These are phyloP conservation scores for Ramphastos sulfuratus DNA, from an alignment of 2,113 vertebrate genomes.

Conservation along the genomic window DNA sequence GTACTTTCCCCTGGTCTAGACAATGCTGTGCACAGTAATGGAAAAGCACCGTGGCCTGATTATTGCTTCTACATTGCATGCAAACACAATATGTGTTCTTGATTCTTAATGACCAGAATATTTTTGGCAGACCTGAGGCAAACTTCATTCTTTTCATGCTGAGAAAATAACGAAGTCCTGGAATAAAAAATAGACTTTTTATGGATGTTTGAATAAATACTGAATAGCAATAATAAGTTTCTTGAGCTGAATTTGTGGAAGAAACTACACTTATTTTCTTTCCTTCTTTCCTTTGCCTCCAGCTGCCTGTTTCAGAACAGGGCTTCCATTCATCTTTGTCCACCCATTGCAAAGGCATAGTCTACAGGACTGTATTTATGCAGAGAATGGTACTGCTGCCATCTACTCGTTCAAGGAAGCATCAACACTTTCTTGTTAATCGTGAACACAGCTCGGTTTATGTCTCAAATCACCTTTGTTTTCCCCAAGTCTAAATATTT, in stretches of 20 bases:
- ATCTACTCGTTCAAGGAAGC: slow-evolving; percentile 1
- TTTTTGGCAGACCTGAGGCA: slow-evolving; percentile 7
- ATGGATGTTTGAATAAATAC: not conserved
- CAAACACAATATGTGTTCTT: not conserved
- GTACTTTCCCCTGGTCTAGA: not conserved
- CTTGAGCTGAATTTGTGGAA: not conserved
- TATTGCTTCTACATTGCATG: not conserved
- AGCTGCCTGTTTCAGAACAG: slow-evolving; percentile 21
- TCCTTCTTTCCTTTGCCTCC: not conserved
- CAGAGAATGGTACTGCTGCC: slow-evolving; percentile 42
- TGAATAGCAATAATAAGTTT: not conserved
- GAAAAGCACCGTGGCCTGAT: not conserved
- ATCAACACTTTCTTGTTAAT: not conserved
- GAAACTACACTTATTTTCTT: not conserved
- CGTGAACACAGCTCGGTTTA: not conserved
- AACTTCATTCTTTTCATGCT: not conserved
- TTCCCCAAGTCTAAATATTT: slow-evolving; percentile 36
- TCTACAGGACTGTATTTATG: not conserved
- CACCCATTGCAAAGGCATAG: not conserved
- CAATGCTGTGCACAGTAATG: not conserved
- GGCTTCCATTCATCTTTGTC: not conserved
- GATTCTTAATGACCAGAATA: not conserved
- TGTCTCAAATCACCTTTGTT: not conserved
- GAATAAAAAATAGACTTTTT: not conserved
- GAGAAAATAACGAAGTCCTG: not conserved